Evolutionary conservation across 2,888 invertebrate species (phyloP), one percentile per base, ranked within the genome.

Genomic region (Nymphalis urticae): DNA sequence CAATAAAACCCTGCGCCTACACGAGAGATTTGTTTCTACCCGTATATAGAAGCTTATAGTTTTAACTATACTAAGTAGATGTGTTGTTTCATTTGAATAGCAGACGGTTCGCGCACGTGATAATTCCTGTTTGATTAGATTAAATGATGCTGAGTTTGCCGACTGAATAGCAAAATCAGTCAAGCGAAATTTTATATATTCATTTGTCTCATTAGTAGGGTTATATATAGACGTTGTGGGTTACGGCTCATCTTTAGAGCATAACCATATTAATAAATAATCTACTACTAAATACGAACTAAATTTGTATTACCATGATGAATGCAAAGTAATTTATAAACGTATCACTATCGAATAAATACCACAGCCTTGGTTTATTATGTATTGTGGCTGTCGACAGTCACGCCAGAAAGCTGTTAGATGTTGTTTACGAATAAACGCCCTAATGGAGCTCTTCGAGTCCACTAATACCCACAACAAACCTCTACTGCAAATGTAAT

Each of bases 1-100:
- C 88, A 89, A 88, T 89, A 87, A 89, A 87, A 87, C 77, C 76
- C 80, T 80, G 82, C 77, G 82, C 82, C 85, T 85, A 85, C 83
- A 80, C 76, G 79, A 79, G 81, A 87, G 84, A 88, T 87, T 87
- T 86, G 84, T 80, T 84, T 73, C 75, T 84, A 42, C 42, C 42
- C 13, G 42, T 42, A 85, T 85, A 85, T 79, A 81, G 74, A 73
- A 73, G 72, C 73, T 77, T 86, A 80, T 84, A 83, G 81, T 80
- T 83, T 74, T 76, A 76, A 79, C 80, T 81, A 78, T 77, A 75
- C 70, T 77, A 75, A 73, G 75, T 82, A 78, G 79, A 79, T 79
- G 74, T 78, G 79, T 80, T 80, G 81, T 83, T 85, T 85, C 86
- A 85, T 87, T 87, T 85, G 84, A 82, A 80, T 80, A 79, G 77